Base-by-base conservation (phyloP, 2,888 invertebrate species). In the Rhagonycha fulva region DNA sequence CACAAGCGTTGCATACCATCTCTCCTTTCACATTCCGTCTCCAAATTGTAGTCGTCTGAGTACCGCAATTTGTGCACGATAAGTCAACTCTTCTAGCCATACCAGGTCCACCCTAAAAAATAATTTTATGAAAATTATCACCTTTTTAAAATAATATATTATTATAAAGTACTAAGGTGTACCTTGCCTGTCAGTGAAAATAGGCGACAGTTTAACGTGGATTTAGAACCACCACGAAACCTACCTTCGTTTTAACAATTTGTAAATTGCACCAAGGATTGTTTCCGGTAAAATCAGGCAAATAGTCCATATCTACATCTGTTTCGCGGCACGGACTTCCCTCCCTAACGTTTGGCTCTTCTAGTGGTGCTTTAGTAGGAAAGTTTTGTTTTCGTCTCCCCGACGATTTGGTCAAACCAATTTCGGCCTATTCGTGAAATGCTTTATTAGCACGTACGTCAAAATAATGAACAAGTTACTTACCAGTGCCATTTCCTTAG, bases 1-100 rank as follows among this genome's bases (percentile, higher is more conserved):
- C 99, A 88, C 99, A 99, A 62, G 99, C 99, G 89, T 99, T 99
- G 89, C 99, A 99, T 76, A 99, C 99, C 91, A 99, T 98, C 90
- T 99, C 98, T 2, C 98, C 98, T 84, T 96, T 94, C 84, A 96
- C 93, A 89, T 98, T 98, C 82, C 99, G 91, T 84, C 99, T 91
- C 99, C 99, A 99, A 80, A 99, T 95, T 0, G 99, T 99, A 76
- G 99, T 99, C 61, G 96, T 97, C 87, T 95, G 94, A n/a, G 99
- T 99, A 81, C 96, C 95, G 88, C 99, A 99, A 90, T 99, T 99
- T 82, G 96, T 96, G 89, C 99, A 99, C 12, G 94, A 91, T 84
- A 98, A 92, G 85, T 98, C 98, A 24, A 95, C 92, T 70, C 96
- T 90, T 81, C 92, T 89, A 5, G 87, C 83, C 76, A 84, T 81